phyloP scores from a whole-genome alignment of 2,888 invertebrate species.

The Lysandra coridon region DNA sequence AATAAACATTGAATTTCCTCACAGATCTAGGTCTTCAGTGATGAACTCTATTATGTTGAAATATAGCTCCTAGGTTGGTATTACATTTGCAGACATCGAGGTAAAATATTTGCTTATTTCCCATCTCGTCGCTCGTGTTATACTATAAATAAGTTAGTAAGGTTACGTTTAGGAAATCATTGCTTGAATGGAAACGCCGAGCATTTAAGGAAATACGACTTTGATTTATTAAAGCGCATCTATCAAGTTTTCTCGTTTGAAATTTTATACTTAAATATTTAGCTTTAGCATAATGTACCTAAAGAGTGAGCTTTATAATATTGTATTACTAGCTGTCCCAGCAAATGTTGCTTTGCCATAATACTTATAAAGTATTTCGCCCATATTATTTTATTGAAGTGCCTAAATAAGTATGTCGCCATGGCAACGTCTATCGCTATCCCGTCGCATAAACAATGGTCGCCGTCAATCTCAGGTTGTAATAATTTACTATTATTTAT shows the following conservation, averaged over 20 bases:
- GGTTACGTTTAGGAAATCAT: background rate
- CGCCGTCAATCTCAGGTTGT: no score
- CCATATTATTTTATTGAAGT: no score
- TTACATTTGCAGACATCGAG: background rate
- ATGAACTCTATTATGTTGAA: background rate
- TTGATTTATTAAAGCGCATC: constrained; percentile 1
- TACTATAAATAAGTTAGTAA: background rate
- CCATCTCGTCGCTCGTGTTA: background rate
- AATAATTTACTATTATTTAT: no score
- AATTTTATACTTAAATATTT: background rate
- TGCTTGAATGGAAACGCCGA: background rate
- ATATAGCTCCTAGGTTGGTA: background rate
- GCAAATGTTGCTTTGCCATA: no score
- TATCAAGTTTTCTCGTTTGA: background rate
- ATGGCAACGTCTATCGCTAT: no score
- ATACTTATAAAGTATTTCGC: no score
- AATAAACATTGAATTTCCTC: background rate
- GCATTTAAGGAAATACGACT: background rate
- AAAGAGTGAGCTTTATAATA: background rate
- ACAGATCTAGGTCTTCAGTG: background rate
- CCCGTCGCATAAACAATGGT: no score
- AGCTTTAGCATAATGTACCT: no score
- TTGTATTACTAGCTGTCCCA: no score
- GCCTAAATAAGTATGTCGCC: no score
- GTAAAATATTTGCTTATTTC: constrained; percentile 2